Percentiles rank a stretch among this genome's conserved stretches.
Conservation (phyloP, 2,113 vertebrate species). For the Sorex araneus region DNA sequence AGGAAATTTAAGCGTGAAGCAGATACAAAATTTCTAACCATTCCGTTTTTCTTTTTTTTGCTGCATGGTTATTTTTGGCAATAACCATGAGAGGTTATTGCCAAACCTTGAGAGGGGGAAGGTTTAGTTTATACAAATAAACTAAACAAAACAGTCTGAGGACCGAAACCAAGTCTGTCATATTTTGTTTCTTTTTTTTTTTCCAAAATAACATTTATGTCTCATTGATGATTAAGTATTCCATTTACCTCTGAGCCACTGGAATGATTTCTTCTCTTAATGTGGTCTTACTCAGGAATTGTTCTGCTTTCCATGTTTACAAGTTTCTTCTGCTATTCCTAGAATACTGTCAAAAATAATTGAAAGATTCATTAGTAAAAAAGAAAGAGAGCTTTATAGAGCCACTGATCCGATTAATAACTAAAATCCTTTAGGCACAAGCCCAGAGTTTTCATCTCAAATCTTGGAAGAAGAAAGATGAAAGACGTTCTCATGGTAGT, state of each 20-base stretch:
- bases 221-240: background rate
- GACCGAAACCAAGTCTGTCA: background rate
- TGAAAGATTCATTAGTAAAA: background rate
- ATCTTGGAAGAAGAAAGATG: background rate
- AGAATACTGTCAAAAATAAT: background rate
- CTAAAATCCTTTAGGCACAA: background rate
- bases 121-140: background rate
- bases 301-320: background rate
- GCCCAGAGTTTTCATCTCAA: background rate
- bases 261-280: background rate
- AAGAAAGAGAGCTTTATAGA: background rate
- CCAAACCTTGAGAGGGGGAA: background rate
- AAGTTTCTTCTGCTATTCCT: background rate
- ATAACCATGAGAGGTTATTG: too few relatives aligned
- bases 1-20: background rate
- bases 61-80: background rate
- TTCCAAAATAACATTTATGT: conserved; percentile 8
- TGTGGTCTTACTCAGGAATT: conserved; percentile 19
- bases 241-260: conserved; percentile 43
- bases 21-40: background rate
- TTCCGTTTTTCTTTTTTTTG: conserved; percentile 2
- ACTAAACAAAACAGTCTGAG: background rate
- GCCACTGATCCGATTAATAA: background rate
- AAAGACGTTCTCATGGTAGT: background rate
- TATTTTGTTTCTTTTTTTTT: background rate